Evolutionary conservation across 2,888 invertebrate genomes (phyloP).

Genomic region (Pinctada fucata): DNA sequence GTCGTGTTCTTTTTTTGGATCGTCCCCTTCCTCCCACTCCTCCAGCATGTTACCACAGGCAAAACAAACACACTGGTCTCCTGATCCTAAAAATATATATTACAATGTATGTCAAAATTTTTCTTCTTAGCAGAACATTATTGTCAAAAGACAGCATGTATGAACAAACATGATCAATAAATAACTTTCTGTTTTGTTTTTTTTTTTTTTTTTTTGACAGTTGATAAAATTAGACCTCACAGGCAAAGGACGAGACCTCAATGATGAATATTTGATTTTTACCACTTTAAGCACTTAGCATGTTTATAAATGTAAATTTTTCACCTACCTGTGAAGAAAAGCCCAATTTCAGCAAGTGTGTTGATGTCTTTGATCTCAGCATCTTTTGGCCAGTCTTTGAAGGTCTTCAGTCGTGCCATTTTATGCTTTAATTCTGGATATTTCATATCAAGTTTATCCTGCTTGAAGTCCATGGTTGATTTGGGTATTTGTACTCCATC

Average conservation of each 20-base stretch:
- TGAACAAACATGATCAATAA: no score
- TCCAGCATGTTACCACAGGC: constrained; percentile 14
- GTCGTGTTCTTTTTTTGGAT: constrained; percentile 23
- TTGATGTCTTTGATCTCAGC: background rate
- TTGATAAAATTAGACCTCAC: no score
- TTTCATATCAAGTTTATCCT: background rate
- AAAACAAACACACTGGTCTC: background rate
- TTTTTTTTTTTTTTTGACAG: no score
- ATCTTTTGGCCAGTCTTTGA: constrained; percentile 28
- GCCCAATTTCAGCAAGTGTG: constrained; percentile 27
- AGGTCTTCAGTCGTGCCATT: constrained; percentile 17
- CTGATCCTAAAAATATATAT: background rate
- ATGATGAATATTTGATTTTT: no score
- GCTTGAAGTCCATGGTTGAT: background rate
- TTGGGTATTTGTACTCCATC: background rate
- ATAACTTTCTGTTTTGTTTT: no score
- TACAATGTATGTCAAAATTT: no score
- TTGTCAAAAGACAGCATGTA: no score
- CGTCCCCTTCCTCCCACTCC: constrained; percentile 21
- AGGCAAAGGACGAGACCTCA: no score
- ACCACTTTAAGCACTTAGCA: no score
- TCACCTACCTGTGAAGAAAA: constrained; percentile 33
- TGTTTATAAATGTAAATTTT: no score
- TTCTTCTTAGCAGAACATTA: no score
- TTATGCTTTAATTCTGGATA: constrained; percentile 23